Evolutionary conservation across 2,113 vertebrate species (phyloP).

Genomic region (Syngnathoides biaculeatus): DNA sequence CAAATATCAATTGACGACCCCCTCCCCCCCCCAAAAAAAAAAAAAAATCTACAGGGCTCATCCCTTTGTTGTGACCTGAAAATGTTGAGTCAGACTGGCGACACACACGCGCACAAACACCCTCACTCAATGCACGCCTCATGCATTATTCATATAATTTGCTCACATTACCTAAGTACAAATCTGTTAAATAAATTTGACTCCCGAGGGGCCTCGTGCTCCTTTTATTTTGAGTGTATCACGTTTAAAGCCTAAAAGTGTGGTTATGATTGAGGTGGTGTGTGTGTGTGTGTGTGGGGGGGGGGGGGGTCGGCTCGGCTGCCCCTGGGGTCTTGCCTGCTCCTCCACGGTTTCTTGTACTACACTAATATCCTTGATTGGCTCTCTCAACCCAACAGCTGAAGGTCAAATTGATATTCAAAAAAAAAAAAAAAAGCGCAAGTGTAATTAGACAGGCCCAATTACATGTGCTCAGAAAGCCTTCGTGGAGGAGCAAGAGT

Average conservation of each 20-base stretch:
- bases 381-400: conserved; percentile 83
- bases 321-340: conserved; percentile 78
- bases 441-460: conserved; percentile 80
- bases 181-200: conserved; percentile 73
- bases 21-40: too few species aligned
- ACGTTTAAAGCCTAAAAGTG: conserved; percentile 73
- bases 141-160: conserved; percentile 74
- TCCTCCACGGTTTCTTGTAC: conserved; percentile 78
- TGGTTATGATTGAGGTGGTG: conserved; percentile 70
- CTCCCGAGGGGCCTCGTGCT: conserved; percentile 64
- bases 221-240: conserved; percentile 56
- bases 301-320: conserved; percentile 38
- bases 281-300: neutral
- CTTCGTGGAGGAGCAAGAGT: conserved; percentile 67
- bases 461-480: conserved; percentile 75
- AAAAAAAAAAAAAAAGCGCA: conserved; percentile 67
- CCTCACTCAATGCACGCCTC: conserved; percentile 20
- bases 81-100: conserved; percentile 59
- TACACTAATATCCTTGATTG: conserved; percentile 85
- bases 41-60: neutral
- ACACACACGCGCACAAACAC: neutral
- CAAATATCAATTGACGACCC: neutral
- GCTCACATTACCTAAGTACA: conserved; percentile 73
- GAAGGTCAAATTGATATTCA: conserved; percentile 91
- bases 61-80: conserved; percentile 25